Conservation (phyloP, 2,113 vertebrate genomes). For the Saimiri boliviensis region DNA sequence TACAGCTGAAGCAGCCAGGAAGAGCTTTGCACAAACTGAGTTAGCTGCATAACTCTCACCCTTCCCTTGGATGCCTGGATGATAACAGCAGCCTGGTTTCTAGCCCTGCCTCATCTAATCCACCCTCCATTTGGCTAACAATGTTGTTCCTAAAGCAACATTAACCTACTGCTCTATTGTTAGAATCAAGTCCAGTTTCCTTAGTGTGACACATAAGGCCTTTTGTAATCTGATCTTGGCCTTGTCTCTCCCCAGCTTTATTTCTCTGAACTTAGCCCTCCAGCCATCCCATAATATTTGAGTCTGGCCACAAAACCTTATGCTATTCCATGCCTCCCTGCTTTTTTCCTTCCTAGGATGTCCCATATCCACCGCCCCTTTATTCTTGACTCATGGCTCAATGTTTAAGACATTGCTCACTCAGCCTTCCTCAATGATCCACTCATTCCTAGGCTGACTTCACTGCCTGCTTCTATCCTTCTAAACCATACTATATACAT, state of each 20-base stretch:
- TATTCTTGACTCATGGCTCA: neutral
- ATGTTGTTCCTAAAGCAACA: neutral
- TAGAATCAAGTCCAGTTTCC: neutral
- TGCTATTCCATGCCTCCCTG: neutral
- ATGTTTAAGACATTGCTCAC: neutral
- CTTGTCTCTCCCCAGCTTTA: neutral
- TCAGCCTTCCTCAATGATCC: neutral
- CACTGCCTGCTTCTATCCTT: neutral
- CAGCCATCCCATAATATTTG: neutral
- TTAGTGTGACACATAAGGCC: neutral
- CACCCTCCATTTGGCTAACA: neutral
- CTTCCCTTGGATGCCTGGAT: neutral
- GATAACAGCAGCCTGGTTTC: neutral
- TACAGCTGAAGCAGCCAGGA: neutral
- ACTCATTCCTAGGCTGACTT: neutral
- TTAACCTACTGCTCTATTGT: neutral
- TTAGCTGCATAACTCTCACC: neutral
- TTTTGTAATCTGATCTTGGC: neutral
- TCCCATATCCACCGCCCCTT: neutral
- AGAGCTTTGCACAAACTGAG: neutral
- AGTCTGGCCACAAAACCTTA: no score
- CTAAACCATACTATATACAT: neutral
- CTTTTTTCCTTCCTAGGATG: no score
- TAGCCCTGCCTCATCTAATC: neutral
- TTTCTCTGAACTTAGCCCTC: neutral